Conservation (phyloP, 1,140 invertebrate species). For the Myzus persicae region DNA sequence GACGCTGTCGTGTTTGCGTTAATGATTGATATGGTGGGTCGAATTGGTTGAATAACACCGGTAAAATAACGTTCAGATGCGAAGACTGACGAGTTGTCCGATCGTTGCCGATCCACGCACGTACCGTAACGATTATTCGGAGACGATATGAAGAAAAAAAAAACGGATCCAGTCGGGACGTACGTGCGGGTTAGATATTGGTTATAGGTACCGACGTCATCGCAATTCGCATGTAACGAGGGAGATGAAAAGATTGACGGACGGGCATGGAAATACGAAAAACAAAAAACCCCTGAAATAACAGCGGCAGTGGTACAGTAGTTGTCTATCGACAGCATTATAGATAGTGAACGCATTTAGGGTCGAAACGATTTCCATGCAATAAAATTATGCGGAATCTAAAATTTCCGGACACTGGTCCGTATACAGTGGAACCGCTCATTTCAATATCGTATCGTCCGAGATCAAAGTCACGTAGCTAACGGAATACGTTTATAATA, state of each 20-base stretch:
- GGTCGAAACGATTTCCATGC: not conserved
- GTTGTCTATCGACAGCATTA: not conserved
- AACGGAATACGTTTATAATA: not conserved
- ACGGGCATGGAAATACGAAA: not conserved
- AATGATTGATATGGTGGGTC: too few species aligned
- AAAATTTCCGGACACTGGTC: not conserved
- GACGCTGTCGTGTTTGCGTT: not conserved
- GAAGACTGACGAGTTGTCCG: too few species aligned
- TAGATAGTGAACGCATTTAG: not conserved
- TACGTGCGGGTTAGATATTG: too few species aligned
- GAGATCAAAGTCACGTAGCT: conserved; percentile 3
- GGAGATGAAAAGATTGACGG: not conserved
- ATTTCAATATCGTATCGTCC: not conserved
- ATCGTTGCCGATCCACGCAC: not conserved
- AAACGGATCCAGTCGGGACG: not conserved
- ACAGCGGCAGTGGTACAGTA: not conserved
- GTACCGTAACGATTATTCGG: not conserved
- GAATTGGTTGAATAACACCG: too few species aligned
- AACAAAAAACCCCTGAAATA: not conserved
- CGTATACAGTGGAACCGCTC: not conserved
- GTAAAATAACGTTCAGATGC: too few species aligned
- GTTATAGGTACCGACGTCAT: not conserved
- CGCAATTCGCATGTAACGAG: not conserved
- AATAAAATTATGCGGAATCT: conserved; percentile 3
- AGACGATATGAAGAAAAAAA: not conserved